These are phyloP conservation scores for Pteria penguin DNA, from an alignment of 2,888 invertebrate genomes.

Conservation along the genomic window DNA sequence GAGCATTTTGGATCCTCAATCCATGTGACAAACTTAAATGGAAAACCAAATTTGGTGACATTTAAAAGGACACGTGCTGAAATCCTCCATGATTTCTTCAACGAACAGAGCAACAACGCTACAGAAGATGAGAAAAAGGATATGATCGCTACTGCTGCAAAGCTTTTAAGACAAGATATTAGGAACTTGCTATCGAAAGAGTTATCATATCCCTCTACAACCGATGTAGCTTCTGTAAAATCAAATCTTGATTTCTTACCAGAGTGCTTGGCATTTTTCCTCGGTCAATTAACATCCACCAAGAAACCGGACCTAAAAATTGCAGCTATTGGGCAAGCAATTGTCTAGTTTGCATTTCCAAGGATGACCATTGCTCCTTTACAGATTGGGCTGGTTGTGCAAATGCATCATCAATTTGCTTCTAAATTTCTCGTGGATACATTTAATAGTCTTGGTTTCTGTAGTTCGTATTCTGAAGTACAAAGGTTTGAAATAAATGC, in stretches of 20 bases:
- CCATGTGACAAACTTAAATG: not conserved
- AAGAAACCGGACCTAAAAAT: constrained; percentile 27
- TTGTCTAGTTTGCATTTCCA: constrained; percentile 46
- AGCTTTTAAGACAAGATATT: constrained; percentile 44
- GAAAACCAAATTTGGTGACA: not conserved
- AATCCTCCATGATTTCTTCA: not conserved
- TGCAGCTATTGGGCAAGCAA: constrained; percentile 47
- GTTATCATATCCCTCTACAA: constrained; percentile 38
- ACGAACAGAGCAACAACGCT: not conserved
- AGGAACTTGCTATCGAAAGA: constrained; percentile 14
- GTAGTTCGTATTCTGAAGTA: constrained; percentile 46
- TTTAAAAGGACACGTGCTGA: not conserved
- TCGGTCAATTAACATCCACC: constrained; percentile 25
- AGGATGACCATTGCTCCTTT: constrained; percentile 45
- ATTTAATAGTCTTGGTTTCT: constrained; percentile 51
- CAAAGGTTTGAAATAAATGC: constrained; percentile 11
- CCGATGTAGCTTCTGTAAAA: constrained; percentile 28
- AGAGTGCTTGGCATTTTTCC: constrained; percentile 24
- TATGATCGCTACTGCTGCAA: not conserved
- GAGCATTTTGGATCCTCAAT: not conserved
- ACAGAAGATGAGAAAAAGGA: not conserved
- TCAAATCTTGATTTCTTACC: constrained; percentile 24
- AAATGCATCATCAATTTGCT: constrained; percentile 50
- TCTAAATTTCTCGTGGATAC: constrained; percentile 56
- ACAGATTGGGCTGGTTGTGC: constrained; percentile 49